Evolutionary conservation across 2,888 invertebrate species (phyloP), one percentile per base, ranked within the genome.

Genomic region (Hypselothyrea guttata): DNA sequence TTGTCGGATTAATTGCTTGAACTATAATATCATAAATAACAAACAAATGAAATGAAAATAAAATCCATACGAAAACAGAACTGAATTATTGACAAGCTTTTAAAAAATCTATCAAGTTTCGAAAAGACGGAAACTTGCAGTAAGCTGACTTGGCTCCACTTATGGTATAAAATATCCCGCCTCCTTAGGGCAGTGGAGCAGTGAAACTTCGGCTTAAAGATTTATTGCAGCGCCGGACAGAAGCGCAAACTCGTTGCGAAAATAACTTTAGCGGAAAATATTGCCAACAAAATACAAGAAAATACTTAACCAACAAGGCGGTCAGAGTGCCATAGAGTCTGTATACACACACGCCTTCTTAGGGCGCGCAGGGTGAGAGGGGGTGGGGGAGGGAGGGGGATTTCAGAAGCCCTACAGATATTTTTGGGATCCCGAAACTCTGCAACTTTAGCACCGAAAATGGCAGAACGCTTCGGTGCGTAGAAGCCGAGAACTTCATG

Each of bases 211-310:
- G 47, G 45, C 54, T 45, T 57, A 11, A 81, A 81, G 81, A 81
- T 84, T 81, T 81, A 81, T 84, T 65, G 79, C 75, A 51, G 42
- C 45, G 41, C 16, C 5, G 53, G 44, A 13, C 44, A 49, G 38
- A 38, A 47, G 63, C 62, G 63, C 64, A 68, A 77, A 60, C 74
- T 68, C 82, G 58, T 60, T 4, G 70, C 81, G 71, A 81, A 82
- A 81, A 81, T 83, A 82, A 82, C 83, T 84, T 81, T 78, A 73
- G 84, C 84, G 79, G 72, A 84, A 82, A 81, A 81, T n/a, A n/a
- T 72, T 82, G 83, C 83, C 75, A 70, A 75, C 72, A 81, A 84
- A 78, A 84, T 76, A 78, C 84, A 78, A 81, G 78, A 78, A 84
- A 78, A 71, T 84, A 58, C 62, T 74, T 78, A 78, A 77, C 82